Base-by-base conservation (phyloP, 1,140 invertebrate genomes). In the Hetaerina americana region DNA sequence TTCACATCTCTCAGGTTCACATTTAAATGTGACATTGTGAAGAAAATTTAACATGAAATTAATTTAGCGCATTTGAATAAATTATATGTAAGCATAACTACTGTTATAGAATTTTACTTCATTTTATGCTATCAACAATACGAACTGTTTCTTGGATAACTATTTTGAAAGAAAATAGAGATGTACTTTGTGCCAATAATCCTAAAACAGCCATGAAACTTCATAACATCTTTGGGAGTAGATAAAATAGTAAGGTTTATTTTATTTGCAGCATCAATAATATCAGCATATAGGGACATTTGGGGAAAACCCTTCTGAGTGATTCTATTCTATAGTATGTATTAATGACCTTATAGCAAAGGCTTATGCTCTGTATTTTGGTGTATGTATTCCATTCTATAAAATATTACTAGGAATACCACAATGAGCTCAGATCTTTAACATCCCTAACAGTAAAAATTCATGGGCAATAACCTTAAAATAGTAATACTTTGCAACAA, bases 221-320 rank as follows among this genome's bases (percentile, higher is more conserved):
- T 57, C 40, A 57, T n/a, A 57, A 57, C 40, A 57, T 57, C 22
- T 57, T 57, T 12, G 40, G 15, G 22, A 57, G 40, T 57, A 57
- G 40, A 57, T 57, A 57, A 57, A 57, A 57, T 57, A 57, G n/a
- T n/a, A n/a, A n/a, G 40, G 40, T 57, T 57, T 57, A 57, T 57
- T 40, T 57, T 57, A 57, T 57, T 57, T 57, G 40, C 40, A 57
- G 40, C 22, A 57, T 12, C 40, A 57, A 57, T 57, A 57, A 57
- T 57, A 57, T 57, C 40, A 57, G 22, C 40, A 57, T 57, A 57
- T 57, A 18, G 40, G 22, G 40, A 57, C 40, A 57, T 57, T 57
- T 12, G 40, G 40, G 40, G 40, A 57, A 57, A 5, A 57, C 40
- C 40, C 40, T 57, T 57, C 10, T 57, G 40, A 57, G 22, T 57